Conservation (phyloP, 1,140 invertebrate species). For the Musca vetustissima region DNA sequence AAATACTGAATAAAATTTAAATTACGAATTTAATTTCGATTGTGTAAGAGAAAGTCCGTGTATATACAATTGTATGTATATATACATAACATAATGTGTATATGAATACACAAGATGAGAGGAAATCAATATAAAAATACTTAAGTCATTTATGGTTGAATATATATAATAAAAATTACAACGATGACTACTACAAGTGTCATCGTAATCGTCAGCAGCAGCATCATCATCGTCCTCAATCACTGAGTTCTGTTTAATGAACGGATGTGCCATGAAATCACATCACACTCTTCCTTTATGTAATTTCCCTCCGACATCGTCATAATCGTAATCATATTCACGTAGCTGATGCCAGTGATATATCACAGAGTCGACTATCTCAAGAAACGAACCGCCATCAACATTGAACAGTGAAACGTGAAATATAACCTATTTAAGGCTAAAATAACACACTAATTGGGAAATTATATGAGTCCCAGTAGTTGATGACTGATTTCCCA, state of each 20-base stretch:
- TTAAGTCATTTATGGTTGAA: constrained; percentile 26
- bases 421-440: constrained; percentile 26
- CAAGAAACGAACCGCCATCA: not conserved
- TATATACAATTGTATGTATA: not conserved
- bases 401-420: too few species aligned
- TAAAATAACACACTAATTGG: constrained; percentile 28
- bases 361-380: not conserved
- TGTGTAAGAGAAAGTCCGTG: too few species aligned
- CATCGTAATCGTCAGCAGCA: not conserved
- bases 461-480: constrained; percentile 8
- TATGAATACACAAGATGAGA: not conserved
- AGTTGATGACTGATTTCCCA: too few species aligned
- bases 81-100: not conserved
- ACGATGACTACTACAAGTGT: not conserved
- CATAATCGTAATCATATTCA: too few species aligned
- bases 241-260: too few species aligned
- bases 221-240: too few species aligned
- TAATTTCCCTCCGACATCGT: too few species aligned
- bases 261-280: too few species aligned
- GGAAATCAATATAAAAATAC: constrained; percentile 17
- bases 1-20: too few species aligned
- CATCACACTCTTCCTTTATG: too few species aligned
- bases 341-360: not conserved
- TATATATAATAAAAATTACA: constrained; percentile 5
- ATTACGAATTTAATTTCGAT: not conserved